Evolutionary conservation across 2,797 vertebrate species (phyloP), one percentile per base, ranked within the genome.

Genomic region (Cottoperca gobio): DNA sequence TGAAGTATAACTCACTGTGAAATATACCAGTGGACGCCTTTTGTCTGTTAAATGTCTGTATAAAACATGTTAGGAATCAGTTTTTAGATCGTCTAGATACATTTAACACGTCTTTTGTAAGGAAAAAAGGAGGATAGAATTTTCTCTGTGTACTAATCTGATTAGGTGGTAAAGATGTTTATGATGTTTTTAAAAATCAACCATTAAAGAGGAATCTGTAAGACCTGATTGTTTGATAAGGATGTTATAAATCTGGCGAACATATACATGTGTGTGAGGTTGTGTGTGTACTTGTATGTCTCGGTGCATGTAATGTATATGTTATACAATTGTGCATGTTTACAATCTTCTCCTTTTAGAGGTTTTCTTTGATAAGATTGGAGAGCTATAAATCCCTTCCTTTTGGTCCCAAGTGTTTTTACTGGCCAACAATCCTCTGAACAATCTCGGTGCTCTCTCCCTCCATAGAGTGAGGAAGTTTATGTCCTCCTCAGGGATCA

Each of bases 401-500:
- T 75, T 63, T 46, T 58, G 23, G 55, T 35, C 53, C 19, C 28
- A 19, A 14, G 50, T 50, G 35, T 61, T 50, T 69, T 49, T 9
- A 7, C 52, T 62, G 39, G 31, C 52, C 31, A 46, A 14, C 28
- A 31, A 14, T 50, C 43, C 10, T 79, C 24, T 12, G 39, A 3
- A 66, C 73, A 60, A 69, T 53, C 54, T 64, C 54, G 48, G 11
- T 31, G 61, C 52, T 37, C 43, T 64, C 33, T 24, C 55, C 28
- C 59, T 59, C 16, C 28, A 12, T 12, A 2, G n/a, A 14, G 21
- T 28, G 10, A 74, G 70, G 62, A 78, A 46, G 39, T 21, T 2
- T 3, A 66, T 46, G 45, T 79, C 63, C 48, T 76, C 85, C 66
- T 60, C 58, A 14, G 79, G 78, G 76, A 83, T 75, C 78, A 79